Conservation (phyloP, 92 coral and sea anemone species). For the Porites evermanni region DNA sequence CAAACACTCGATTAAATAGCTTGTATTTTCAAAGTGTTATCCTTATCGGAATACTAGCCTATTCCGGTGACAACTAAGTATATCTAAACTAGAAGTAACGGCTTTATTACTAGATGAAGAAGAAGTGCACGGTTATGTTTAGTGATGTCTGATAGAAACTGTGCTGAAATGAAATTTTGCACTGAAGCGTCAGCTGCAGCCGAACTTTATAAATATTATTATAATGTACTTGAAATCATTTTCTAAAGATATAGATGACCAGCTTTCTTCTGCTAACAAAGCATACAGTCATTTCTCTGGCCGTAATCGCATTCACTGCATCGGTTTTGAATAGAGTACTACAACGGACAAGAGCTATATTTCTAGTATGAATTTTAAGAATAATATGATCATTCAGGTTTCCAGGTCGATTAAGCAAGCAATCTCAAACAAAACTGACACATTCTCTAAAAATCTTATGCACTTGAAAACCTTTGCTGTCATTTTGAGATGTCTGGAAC, state of each 20-base stretch:
- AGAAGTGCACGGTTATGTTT: slow-evolving; percentile 9
- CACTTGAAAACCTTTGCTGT: slow-evolving; percentile 1
- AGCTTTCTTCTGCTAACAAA: slow-evolving; percentile 23
- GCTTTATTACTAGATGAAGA: slow-evolving; percentile 28
- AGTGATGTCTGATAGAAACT: neutral
- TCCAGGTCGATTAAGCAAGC: neutral
- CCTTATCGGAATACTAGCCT: slow-evolving; percentile 23
- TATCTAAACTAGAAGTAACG: neutral
- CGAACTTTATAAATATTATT: slow-evolving; percentile 15
- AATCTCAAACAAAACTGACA: neutral
- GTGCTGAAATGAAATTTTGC: neutral
- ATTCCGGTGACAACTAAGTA: slow-evolving; percentile 6
- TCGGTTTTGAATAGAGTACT: neutral
- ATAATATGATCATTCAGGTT: too few relatives aligned
- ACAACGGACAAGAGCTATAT: neutral
- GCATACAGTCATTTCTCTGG: slow-evolving; percentile 1
- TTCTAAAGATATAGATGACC: slow-evolving; percentile 5
- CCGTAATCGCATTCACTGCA: slow-evolving; percentile 20
- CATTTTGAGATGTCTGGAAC: slow-evolving; percentile 1
- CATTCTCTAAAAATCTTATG: neutral
- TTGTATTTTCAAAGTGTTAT: slow-evolving; percentile 30
- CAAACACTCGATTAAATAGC: slow-evolving; percentile 10
- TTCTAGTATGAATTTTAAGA: neutral
- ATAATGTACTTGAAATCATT: slow-evolving; percentile 42
- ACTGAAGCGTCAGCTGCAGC: neutral